These are phyloP conservation scores for Leptinotarsa haldemani DNA, from an alignment of 2,888 invertebrate genomes.

Conservation along the genomic window DNA sequence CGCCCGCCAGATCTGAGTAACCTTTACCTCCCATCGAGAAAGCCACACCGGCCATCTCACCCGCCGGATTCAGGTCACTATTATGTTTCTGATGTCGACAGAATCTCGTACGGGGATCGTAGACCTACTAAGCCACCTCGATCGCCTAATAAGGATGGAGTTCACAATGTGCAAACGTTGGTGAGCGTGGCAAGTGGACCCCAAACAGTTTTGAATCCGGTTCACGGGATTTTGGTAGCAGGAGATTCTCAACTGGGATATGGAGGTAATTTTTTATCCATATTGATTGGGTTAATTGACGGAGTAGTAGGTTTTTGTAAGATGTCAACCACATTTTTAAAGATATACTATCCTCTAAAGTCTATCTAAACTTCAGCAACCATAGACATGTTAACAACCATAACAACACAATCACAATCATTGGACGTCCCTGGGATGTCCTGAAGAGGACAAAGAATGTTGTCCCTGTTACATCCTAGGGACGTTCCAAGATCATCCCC, in stretches of 20 bases:
- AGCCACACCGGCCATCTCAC: neutral
- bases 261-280: constrained; percentile 16
- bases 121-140: neutral
- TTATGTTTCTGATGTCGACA: neutral
- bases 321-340: no score
- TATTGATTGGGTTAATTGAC: no score
- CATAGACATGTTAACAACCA: no score
- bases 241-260: constrained; percentile 30
- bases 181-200: constrained; percentile 57
- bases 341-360: no score
- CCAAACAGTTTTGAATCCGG: constrained; percentile 52
- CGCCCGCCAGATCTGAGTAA: constrained; percentile 24
- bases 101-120: neutral
- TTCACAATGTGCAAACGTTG: constrained; percentile 53
- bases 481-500: no score
- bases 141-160: constrained; percentile 24
- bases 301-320: no score
- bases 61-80: neutral
- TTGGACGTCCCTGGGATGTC: no score
- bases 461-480: no score
- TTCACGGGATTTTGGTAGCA: constrained; percentile 55
- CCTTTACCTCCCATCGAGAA: neutral
- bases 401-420: no score
- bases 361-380: no score
- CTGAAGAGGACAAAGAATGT: no score